Evolutionary conservation across 2,888 invertebrate species (phyloP), one percentile per base, ranked within the genome.

Genomic region (Phyllotreta striolata): DNA sequence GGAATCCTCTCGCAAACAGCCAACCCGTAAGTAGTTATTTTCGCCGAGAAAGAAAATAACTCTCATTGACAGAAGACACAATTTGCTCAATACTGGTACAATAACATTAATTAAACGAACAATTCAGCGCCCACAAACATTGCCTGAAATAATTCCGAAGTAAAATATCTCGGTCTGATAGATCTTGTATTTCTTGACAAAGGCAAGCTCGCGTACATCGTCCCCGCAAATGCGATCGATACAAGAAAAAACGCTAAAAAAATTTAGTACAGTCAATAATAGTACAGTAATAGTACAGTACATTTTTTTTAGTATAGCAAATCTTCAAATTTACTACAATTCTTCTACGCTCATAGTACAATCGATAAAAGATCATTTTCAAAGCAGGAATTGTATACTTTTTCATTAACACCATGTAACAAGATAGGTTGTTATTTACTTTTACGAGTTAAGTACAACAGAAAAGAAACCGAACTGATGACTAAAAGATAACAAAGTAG

Each of bases 51-150:
- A 60, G 60, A 56, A 57, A 58, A 64, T 67, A 64, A 67, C 62
- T 67, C 60, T 62, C 59, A 62, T 62, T 56, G 63, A 57, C 64
- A 64, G 62, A 60, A 56, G 59, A 57, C 60, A 60, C 62, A 62
- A 64, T 67, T 64, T 59, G 60, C 64, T 60, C 62, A 59, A 54
- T 59, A 51, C 59, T 49, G 46, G 59, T 64, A 64, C 68, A 66
- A 68, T 68, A 68, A 68, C 66, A 68, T 66, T 68, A 68, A 68
- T 66, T 68, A 68, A 68, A 64, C 62, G 60, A 61, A 68, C 66
- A 66, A 68, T 66, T 68, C 66, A 64, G 64, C 68, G 64, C 66
- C 68, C 64, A 68, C 68, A 58, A 66, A 64, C 62, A 64, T 66
- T 60, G 60, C 55, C 59, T 58, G 51, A 62, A 59, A 57, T 64